Base-by-base conservation (phyloP, 2,888 invertebrate genomes). In the Lasius platythorax region DNA sequence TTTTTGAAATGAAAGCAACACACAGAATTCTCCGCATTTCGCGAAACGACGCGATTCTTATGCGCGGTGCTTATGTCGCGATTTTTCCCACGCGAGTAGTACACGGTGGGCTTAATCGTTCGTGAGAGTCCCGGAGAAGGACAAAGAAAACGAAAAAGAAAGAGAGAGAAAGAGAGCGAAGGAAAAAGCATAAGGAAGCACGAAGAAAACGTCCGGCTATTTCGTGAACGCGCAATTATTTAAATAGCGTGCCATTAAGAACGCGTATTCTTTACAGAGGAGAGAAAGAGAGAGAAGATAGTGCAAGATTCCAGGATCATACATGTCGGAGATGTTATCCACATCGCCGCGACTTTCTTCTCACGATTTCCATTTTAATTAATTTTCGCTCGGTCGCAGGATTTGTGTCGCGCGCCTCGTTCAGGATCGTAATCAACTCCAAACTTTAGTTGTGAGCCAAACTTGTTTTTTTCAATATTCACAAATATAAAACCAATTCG, bases 331-430 rank as follows among this genome's bases (percentile, higher is more conserved):
- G 46, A 58, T 61, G 58, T 46, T 79, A 79, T 72, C 79, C 43
- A 43, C 18, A 23, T 43, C 8, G 30, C 18, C 43, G 11, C 43
- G 23, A 33, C 61, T 81, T 73, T 81, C 73, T 73, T 73, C 12
- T 46, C 37, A 28, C 33, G 37, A 81, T 81, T 73, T 81, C 46
- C 79, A 81, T 81, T 81, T 81, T 73, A 81, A 81, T 81, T 81
- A 79, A 81, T 81, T 81, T 73, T 37, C 8, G 12, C 18, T 9
- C n/a, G 23, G 23, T 33, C 56, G 67, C 37, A 37, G 0, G n/a
- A 40, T 40, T 67, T 56, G 4, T 46, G 4, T 46, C 23, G n/a
- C 30, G 15, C 28, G 18, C 18, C 40, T 58, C 23, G 3, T 66
- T 28, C 28, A 43, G 1, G 12, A 58, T 4, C 3, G 33, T 15